These are phyloP conservation scores for Alviniconcha marisindica DNA, from an alignment of 1,140 invertebrate genomes.

Conservation along the genomic window DNA sequence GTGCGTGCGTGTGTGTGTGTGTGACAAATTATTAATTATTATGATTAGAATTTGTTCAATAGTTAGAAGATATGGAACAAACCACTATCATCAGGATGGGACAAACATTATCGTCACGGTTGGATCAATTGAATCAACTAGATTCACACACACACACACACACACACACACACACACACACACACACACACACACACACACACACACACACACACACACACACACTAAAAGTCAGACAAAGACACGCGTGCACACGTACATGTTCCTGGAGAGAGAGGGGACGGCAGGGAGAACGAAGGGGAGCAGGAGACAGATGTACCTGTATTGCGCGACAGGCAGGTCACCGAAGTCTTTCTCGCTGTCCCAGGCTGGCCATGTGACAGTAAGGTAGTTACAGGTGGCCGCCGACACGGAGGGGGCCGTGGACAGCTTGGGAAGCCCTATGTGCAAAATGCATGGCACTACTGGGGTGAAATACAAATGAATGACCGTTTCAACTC, in stretches of 20 bases:
- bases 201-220: constrained; percentile 8
- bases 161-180: constrained; percentile 23
- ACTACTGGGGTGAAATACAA: no score
- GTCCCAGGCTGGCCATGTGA: constrained; percentile 56
- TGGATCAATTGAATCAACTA: no score
- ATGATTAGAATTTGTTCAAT: no score
- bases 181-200: constrained; percentile 46
- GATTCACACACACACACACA: constrained; percentile 25
- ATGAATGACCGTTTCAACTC: no score
- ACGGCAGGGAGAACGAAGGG: no score
- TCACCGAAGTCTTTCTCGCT: constrained; percentile 53
- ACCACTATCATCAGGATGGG: no score
- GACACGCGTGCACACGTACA: constrained; percentile 21
- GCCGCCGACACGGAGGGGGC: constrained; percentile 43
- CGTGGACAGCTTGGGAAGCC: constrained; percentile 50
- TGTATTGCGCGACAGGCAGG: constrained; percentile 56
- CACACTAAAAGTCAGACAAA: not conserved
- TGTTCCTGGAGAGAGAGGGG: no score
- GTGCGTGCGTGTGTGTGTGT: no score
- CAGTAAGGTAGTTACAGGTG: constrained; percentile 49
- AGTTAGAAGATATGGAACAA: no score
- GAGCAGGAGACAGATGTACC: constrained; percentile 40
- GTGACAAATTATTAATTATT: no score
- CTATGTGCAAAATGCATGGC: constrained; percentile 34
- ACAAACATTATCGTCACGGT: no score